Evolutionary conservation across 2,888 invertebrate species (phyloP).

Genomic region (Diaperis boleti): DNA sequence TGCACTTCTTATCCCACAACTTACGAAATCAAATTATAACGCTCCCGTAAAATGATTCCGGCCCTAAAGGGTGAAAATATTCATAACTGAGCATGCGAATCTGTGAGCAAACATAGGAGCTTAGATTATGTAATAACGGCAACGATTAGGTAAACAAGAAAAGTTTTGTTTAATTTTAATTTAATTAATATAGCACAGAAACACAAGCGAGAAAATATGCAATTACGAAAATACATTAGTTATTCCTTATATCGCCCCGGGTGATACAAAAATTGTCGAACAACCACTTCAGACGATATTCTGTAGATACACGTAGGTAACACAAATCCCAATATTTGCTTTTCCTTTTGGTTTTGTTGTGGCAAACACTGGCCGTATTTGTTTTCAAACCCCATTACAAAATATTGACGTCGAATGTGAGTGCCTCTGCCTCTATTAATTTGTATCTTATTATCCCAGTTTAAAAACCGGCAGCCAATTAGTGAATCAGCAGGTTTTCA

Average conservation of each 20-base stretch:
- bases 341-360: slow-evolving; percentile 47
- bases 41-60: background rate
- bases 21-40: background rate
- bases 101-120: slow-evolving; percentile 12
- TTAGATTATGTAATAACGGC: slow-evolving; percentile 26
- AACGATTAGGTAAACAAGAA: slow-evolving; percentile 32
- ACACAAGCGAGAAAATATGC: slow-evolving; percentile 27
- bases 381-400: slow-evolving; percentile 47
- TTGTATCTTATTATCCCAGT: slow-evolving; percentile 41
- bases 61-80: background rate
- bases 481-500: slow-evolving; percentile 36
- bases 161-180: slow-evolving; percentile 39
- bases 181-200: slow-evolving; percentile 36
- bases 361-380: slow-evolving; percentile 46
- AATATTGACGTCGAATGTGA: slow-evolving; percentile 46
- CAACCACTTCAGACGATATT: slow-evolving; percentile 30
- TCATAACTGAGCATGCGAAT: background rate
- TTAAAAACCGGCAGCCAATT: slow-evolving; percentile 40
- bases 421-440: slow-evolving; percentile 40
- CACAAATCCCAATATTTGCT: slow-evolving; percentile 41
- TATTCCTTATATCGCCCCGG: slow-evolving; percentile 22
- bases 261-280: slow-evolving; percentile 23
- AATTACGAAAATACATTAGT: slow-evolving; percentile 37
- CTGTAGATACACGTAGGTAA: slow-evolving; percentile 21
- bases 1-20: background rate